Base-by-base conservation (phyloP, 2,888 invertebrate species). In the Meta bourneti region DNA sequence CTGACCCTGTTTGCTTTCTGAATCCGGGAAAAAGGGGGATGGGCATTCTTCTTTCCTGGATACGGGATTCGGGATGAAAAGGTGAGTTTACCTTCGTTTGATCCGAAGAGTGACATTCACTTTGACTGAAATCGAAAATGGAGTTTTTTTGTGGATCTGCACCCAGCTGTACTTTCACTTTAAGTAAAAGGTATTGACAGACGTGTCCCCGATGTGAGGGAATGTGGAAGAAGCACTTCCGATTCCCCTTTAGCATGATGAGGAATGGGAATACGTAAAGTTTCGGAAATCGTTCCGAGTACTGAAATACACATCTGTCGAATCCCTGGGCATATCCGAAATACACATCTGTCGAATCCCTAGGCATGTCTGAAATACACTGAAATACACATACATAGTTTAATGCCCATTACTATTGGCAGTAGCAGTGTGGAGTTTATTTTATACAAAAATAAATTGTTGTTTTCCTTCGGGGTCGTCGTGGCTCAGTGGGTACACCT, bases 1-100 rank as follows among this genome's bases (percentile, higher is more conserved):
- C 6, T n/a, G 34, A 51, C 81, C 75, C 54, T 88, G 88, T 88
- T 88, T 81, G 81, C 75, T 20, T 81, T 87, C 54, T 74, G 52
- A 72, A 83, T 6, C 51, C 34, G 54, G n/a, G 49, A 61, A 79
- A 48, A 52, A 72, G 72, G 52, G n/a, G 19, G 72, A 7, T 11
- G 48, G 48, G 74, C 74, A 34, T 74, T 34, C 48, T 74, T 74
- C 74, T 74, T 74, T 11, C 20, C 74, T 70, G 8, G 70, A 70
- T n/a, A 34, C 74, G 74, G 48, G 74, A 74, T 34, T 5, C 13
- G 61, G 61, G 61, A 11, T 16, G 16, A 61, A 61, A 61, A 61
- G 61, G 61, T 61, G 61, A 61, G 61, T 61, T 61, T 61, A 86
- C 77, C 51, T 69, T 19, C n/a, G 77, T 86, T 75, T 70, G 51